phyloP scores from a whole-genome alignment of 2,888 invertebrate species.

The Tiliacea aurago region DNA sequence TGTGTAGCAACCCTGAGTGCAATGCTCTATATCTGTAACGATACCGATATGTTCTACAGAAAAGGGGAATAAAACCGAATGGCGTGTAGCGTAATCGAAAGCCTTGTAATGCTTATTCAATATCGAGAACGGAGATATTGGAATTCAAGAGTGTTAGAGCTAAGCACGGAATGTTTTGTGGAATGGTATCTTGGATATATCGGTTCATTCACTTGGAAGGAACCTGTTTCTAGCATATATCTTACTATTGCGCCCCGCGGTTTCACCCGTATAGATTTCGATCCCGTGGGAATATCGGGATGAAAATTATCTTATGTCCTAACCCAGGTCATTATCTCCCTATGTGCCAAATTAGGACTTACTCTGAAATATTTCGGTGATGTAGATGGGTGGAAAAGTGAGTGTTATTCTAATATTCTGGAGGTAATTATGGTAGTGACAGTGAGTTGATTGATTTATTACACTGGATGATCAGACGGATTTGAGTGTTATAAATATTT shows the following conservation, averaged over 20 bases:
- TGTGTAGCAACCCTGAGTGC: background rate
- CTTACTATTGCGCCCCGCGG: no score
- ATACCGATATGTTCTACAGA: background rate
- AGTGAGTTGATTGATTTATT: constrained; percentile 5
- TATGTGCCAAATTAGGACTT: background rate
- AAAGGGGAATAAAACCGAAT: constrained; percentile 39
- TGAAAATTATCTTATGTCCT: no score
- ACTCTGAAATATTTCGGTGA: background rate
- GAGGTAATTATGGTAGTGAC: background rate
- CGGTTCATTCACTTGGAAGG: constrained; percentile 18
- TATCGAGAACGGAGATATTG: constrained; percentile 46
- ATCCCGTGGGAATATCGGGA: no score
- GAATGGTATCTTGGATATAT: constrained; percentile 27
- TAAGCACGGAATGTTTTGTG: constrained; percentile 28
- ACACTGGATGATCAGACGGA: background rate
- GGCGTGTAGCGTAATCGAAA: constrained; percentile 11
- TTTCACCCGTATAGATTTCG: no score
- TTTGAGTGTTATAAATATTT: constrained; percentile 11
- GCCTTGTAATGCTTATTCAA: constrained; percentile 53
- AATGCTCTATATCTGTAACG: background rate
- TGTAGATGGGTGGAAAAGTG: background rate
- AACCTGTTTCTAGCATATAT: constrained; percentile 9
- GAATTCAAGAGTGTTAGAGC: constrained; percentile 19
- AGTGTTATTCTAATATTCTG: constrained; percentile 9
- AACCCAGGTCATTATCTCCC: no score